These are phyloP conservation scores for Psococerastis gibbosa DNA, from an alignment of 2,888 invertebrate genomes.

Conservation along the genomic window DNA sequence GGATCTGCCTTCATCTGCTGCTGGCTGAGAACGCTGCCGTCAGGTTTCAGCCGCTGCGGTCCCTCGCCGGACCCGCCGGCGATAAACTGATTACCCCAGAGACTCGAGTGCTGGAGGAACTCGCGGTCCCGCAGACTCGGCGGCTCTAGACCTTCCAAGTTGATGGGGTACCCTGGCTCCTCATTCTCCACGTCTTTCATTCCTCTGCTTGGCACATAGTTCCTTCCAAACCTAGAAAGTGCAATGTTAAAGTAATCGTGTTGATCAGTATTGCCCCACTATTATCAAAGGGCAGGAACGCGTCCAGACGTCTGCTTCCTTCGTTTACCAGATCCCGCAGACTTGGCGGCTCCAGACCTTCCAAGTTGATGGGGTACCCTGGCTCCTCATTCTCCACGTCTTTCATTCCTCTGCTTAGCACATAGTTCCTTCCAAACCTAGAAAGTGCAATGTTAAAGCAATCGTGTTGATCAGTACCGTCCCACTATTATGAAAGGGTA, in stretches of 20 bases:
- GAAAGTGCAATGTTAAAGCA: no score
- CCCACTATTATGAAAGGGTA: no score
- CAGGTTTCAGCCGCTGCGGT: slow-evolving; percentile 39
- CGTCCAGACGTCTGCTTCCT: no score
- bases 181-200: slow-evolving; percentile 13
- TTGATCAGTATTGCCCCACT: no score
- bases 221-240: no score
- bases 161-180: slow-evolving; percentile 24
- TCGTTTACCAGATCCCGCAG: slow-evolving; percentile 72
- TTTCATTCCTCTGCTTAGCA: slow-evolving; percentile 11
- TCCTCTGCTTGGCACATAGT: slow-evolving; percentile 4
- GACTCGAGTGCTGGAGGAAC: slow-evolving; percentile 55
- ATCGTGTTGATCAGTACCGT: no score
- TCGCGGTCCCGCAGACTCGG: slow-evolving; percentile 75
- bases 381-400: slow-evolving; percentile 13
- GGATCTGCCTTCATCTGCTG: slow-evolving; percentile 79
- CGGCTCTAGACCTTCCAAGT: slow-evolving; percentile 37
- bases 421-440: no score
- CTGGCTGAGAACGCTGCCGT: slow-evolving; percentile 35
- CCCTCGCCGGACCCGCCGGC: slow-evolving; percentile 57
- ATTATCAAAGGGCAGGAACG: no score
- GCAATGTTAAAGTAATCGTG: no score
- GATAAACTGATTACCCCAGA: slow-evolving; percentile 50
- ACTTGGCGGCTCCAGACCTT: slow-evolving; percentile 46
- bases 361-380: slow-evolving; percentile 28